phyloP scores from a whole-genome alignment of 1,140 invertebrate genomes.

The Maconellicoccus hirsutus region DNA sequence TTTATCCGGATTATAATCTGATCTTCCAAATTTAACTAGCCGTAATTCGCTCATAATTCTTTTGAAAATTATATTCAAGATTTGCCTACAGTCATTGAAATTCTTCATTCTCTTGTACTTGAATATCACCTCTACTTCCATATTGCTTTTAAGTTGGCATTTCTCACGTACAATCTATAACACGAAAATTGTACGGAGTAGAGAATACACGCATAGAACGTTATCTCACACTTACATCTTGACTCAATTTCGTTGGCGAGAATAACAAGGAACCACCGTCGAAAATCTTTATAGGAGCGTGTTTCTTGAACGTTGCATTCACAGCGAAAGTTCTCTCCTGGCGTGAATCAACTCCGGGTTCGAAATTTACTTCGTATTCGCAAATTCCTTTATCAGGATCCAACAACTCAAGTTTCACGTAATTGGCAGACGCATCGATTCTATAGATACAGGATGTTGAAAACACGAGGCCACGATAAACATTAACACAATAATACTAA shows the following conservation, averaged over 20 bases:
- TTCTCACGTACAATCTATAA: background rate
- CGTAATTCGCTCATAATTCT: conserved; percentile 64
- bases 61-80: conserved; percentile 78
- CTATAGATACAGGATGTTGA: conserved; percentile 13
- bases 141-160: background rate
- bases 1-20: conserved; percentile 62
- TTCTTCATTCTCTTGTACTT: conserved; percentile 51
- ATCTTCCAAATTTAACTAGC: conserved; percentile 60
- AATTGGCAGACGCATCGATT: conserved; percentile 42
- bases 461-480: no score
- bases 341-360: conserved; percentile 59
- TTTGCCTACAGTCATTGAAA: conserved; percentile 57
- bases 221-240: background rate
- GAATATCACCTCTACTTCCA: conserved; percentile 34
- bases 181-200: background rate
- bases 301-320: background rate
- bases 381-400: conserved; percentile 50
- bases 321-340: background rate
- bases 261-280: background rate
- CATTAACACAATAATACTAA: background rate
- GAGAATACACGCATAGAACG: background rate
- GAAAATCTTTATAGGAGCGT: background rate
- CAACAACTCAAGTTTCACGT: conserved; percentile 49
- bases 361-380: conserved; percentile 64
- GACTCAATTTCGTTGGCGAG: background rate